These are phyloP conservation scores for Protonibea diacanthus DNA, from an alignment of 2,797 vertebrate species.

Conservation along the genomic window DNA sequence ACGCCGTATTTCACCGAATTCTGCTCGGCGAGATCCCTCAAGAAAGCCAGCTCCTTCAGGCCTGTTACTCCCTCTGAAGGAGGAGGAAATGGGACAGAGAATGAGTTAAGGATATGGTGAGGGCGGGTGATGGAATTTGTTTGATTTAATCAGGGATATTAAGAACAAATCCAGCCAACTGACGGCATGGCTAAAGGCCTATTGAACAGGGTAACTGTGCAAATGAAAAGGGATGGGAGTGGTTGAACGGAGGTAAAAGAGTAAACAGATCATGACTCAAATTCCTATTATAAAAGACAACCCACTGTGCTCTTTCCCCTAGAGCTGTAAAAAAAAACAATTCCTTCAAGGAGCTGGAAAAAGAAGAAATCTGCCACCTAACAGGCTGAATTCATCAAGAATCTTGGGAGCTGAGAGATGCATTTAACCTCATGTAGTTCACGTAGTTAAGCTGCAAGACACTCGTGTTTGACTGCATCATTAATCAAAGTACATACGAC, in stretches of 20 bases:
- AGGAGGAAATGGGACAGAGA: neutral
- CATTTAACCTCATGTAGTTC: conserved; percentile 10
- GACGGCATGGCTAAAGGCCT: conserved; percentile 14
- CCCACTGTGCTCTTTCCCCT: conserved; percentile 16
- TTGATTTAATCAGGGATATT: conserved; percentile 45
- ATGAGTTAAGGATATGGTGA: neutral
- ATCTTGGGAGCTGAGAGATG: neutral
- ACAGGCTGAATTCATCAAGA: conserved; percentile 11
- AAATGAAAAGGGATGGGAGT: conserved; percentile 40
- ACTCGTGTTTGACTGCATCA: conserved; percentile 5
- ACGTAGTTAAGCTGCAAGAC: conserved; percentile 11
- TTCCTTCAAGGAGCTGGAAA: conserved; percentile 5
- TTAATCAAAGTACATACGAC: conserved; percentile 13
- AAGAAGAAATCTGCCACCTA: conserved; percentile 15
- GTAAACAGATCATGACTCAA: conserved; percentile 37
- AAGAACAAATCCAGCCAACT: conserved; percentile 31
- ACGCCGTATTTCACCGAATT: conserved; percentile 94
- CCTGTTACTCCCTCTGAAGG: conserved; percentile 94
- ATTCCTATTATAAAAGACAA: conserved; percentile 31
- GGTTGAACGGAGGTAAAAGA: conserved; percentile 31
- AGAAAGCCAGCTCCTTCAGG: conserved; percentile 96
- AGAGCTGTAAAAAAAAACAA: conserved; percentile 14
- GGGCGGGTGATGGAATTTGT: neutral
- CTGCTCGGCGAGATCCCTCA: conserved; percentile 96
- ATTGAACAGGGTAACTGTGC: conserved; percentile 27